These are phyloP conservation scores for Poeciliopsis occidentalis DNA, from an alignment of 2,113 vertebrate genomes.

Conservation along the genomic window DNA sequence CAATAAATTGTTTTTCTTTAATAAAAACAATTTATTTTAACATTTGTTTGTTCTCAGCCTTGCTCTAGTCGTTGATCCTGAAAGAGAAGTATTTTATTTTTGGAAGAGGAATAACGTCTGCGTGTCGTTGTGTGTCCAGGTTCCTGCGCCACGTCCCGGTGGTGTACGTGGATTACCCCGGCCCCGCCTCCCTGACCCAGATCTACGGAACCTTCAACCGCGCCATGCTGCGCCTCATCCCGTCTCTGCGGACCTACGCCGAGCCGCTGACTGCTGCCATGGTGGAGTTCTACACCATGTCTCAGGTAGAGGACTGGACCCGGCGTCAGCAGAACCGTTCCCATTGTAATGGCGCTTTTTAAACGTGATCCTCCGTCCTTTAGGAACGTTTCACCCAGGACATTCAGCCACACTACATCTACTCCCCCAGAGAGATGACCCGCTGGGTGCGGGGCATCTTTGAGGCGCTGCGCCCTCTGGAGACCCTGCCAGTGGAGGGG, in stretches of 20 bases:
- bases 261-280: conserved; percentile 98
- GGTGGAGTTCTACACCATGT: conserved; percentile 99
- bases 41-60: too few relatives aligned
- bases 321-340: too few relatives aligned
- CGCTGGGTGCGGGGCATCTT: conserved; percentile 98
- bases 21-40: too few relatives aligned
- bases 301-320: conserved; percentile 83
- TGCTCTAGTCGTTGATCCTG: too few relatives aligned
- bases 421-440: conserved; percentile 98
- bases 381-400: conserved; percentile 99
- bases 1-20: too few relatives aligned
- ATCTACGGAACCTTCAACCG: conserved; percentile 99
- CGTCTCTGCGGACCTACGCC: conserved; percentile 92
- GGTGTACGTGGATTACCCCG: conserved; percentile 98
- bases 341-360: too few relatives aligned
- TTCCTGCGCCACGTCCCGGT: conserved; percentile 97
- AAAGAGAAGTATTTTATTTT: too few relatives aligned
- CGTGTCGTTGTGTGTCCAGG: conserved; percentile 67
- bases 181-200: conserved; percentile 96
- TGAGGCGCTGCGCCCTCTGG: conserved; percentile 93
- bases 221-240: conserved; percentile 96
- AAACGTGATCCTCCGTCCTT: neutral
- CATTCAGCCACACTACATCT: conserved; percentile 98
- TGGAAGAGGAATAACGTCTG: too few relatives aligned
- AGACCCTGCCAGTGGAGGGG: conserved; percentile 95